These are phyloP conservation scores for Phaethornis superciliosus DNA, from an alignment of 2,113 vertebrate species.

Conservation along the genomic window DNA sequence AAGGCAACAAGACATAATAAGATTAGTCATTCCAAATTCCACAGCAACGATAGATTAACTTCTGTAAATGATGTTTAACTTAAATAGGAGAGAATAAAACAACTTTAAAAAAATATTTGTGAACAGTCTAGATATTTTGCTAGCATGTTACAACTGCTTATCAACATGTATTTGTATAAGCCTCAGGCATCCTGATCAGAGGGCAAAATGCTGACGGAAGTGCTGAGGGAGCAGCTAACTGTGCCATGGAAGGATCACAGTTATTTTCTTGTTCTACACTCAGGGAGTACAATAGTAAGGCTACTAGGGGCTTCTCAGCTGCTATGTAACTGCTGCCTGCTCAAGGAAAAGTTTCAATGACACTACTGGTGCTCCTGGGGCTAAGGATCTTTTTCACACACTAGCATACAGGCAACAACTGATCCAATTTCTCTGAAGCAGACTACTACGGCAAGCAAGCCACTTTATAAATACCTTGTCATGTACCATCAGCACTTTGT, in stretches of 20 bases:
- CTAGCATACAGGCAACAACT: neutral
- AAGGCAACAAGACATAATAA: neutral
- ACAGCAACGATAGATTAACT: neutral
- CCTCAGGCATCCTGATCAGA: neutral
- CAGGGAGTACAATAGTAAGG: neutral
- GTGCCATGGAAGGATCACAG: neutral
- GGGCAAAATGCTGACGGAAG: neutral
- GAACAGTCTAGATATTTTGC: neutral
- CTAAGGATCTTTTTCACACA: neutral
- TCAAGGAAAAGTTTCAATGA: neutral
- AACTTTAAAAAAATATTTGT: neutral
- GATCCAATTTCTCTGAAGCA: neutral
- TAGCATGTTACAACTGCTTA: neutral
- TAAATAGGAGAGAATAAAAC: neutral
- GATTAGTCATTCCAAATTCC: neutral
- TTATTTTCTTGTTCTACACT: neutral
- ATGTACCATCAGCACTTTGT: neutral
- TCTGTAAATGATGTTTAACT: constrained; percentile 10
- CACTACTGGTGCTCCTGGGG: neutral
- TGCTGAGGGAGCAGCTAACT: neutral
- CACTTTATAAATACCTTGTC: neutral
- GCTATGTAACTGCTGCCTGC: neutral
- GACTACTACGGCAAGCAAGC: neutral
- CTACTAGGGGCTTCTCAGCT: neutral
- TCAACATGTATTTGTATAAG: neutral